A percentile compares a stretch with the other conserved stretches of the same genome.
These are phyloP conservation scores for Mizuhopecten yessoensis DNA, from an alignment of 1,140 invertebrate genomes.

Conservation along the genomic window DNA sequence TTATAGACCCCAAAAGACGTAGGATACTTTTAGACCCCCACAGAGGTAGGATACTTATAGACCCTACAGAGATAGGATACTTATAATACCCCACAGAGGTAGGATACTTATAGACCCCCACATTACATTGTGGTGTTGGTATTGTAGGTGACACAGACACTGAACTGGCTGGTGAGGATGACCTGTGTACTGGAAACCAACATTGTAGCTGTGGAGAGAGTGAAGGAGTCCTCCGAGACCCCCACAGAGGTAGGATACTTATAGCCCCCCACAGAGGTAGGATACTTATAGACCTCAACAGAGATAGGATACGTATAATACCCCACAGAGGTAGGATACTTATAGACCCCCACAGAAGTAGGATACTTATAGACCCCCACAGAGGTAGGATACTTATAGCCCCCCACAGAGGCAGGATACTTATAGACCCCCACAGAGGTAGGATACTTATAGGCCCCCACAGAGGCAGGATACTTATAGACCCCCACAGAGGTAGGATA, in stretches of 20 bases:
- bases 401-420: too few relatives aligned
- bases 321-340: too few relatives aligned
- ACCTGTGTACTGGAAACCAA: too few relatives aligned
- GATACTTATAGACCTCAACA: constrained; percentile 93
- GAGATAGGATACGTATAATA: constrained; percentile 58
- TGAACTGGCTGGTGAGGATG: neutral
- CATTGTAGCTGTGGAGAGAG: too few relatives aligned
- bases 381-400: too few relatives aligned
- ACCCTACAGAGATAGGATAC: neutral
- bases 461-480: too few relatives aligned
- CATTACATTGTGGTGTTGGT: too few relatives aligned
- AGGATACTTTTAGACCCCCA: neutral
- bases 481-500: too few relatives aligned
- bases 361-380: neutral
- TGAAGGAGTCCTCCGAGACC: constrained; percentile 95
- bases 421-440: neutral
- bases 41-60: neutral
- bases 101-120: too few relatives aligned
- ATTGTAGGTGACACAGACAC: too few relatives aligned
- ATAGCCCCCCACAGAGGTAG: constrained; percentile 77
- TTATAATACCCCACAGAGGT: neutral
- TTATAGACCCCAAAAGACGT: neutral
- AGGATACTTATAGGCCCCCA: too few relatives aligned
- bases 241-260: constrained; percentile 93
- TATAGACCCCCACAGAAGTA: neutral